Base-by-base conservation (phyloP, 2,113 vertebrate species). In the Nesoenas mayeri region DNA sequence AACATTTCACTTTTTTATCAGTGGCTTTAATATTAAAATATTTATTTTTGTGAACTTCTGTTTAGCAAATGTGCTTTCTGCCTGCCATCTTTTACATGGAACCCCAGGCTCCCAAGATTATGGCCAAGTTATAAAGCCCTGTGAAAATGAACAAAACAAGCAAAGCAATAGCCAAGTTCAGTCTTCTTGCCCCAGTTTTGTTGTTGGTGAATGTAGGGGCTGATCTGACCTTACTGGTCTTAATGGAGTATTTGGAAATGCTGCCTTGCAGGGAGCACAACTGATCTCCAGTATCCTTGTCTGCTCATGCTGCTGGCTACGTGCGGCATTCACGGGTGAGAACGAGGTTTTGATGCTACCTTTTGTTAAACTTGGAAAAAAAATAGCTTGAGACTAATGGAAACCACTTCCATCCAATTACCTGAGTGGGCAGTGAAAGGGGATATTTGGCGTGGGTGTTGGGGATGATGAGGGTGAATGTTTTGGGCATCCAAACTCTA, bases 11-110 rank as follows among this genome's bases (percentile, higher is more conserved):
- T 88, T 85, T 93, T 96, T 74, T 61, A 78, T 84, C 34, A 0
- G 19, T 81, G 89, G 62, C 32, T 96, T 94, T 85, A 96, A 70
- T 95, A 90, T 86, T 69, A 89, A 81, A 91, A 93, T 20, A 53
- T n/a, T 6, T 60, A 21, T 73, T 40, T 11, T 9, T 8, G 61
- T 88, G 75, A 89, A 84, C 93, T 91, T 89, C 25, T 91, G 75
- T 73, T 89, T 62, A 86, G 89, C 81, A 89, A 95, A 91, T 89
- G 79, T 91, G 66, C 78, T 67, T 91, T 83, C 82, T 93, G 91
- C 84, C 69, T 65, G 54, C 67, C 47, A 5, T 67, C 65, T 74
- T 57, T 12, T 44, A 53, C 48, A 9, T 57, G 56, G 64, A 94
- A 62, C 53, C 56, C 87, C 88, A 84, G 85, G 87, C 50, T 88